Evolutionary conservation across 2,113 vertebrate species (phyloP), one percentile per base, ranked within the genome.

Genomic region (Triplophysa rosa): DNA sequence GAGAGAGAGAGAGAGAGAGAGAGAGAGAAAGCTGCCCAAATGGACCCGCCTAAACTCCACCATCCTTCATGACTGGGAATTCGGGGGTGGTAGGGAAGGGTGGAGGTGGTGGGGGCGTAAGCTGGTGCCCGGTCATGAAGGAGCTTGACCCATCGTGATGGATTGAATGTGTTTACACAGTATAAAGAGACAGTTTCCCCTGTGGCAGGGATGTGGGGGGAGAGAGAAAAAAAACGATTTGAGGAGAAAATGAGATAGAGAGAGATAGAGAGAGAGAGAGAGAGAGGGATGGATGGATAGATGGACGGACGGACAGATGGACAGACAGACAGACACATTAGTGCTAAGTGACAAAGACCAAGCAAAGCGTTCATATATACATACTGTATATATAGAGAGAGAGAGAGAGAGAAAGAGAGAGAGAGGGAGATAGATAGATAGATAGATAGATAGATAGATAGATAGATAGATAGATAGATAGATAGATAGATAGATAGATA

Each of bases 1-100:
- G 85, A 79, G 47, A 37, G n/a, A n/a, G n/a, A n/a, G 77, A 76
- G 84, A 82, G 63, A 80, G 79, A 84, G 82, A 85, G 76, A 83
- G 87, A 84, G 83, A 85, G 73, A 58, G 61, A 70, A 58, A 71
- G 61, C 59, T 85, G 79, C 85, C 78, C 83, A 91, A 92, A 92
- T 91, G 87, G 89, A 88, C 88, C 87, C 84, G 89, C 90, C 89
- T 90, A 90, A 89, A 89, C 85, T 89, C 86, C 83, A 72, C 87
- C 88, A 93, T 94, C 85, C 59, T 89, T 94, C 91, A 92, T 89
- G 89, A 87, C 89, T 87, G 81, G 76, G 90, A 88, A 90, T 88
- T 83, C 45, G 52, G 66, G 81, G 16, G 19, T 72, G 14, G 69
- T 26, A 75, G 73, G 80, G 73, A 78, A 67, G 80, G 79, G 80